Base-by-base conservation (phyloP, 1,140 invertebrate species). In the Cardiocondyla obscurior region DNA sequence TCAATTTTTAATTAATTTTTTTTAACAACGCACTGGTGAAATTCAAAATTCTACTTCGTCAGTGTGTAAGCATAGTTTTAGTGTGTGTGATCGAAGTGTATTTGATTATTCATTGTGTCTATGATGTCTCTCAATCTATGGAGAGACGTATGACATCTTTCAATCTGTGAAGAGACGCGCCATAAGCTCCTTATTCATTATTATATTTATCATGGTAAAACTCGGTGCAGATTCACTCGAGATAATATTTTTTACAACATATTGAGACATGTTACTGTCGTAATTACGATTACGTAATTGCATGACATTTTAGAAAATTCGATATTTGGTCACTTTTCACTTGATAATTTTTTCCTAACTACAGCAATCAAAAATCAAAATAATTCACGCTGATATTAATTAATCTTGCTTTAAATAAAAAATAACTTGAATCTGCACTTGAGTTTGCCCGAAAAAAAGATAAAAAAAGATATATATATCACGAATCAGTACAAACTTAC, bases 21-120 rank as follows among this genome's bases (percentile, higher is more conserved):
- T 5, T 76, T 25, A 3, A n/a, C n/a, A n/a, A n/a, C n/a, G n/a
- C n/a, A n/a, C n/a, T n/a, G 16, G 49, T 12, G 46, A 51, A 46
- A 67, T 16, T 25, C 33, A 72, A 85, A 77, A 85, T 69, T 88
- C 85, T 85, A 77, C 58, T 67, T 73, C 6, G 62, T 84, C 65
- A 58, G 83, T 85, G 30, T 85, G 69, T 81, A 84, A 84, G 69
- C 64, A 36, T 87, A 87, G 58, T 81, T 87, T 86, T 86, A 77
- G 25, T 58, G 70, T 85, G 70, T 85, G 64, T 72, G 85, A 44
- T 77, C 44, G 82, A 84, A 81, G 55, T 70, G 70, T 85, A 83
- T 62, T 74, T 46, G 67, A 85, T 74, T 60, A 69, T 33, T 87
- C 69, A 62, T 67, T 64, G 73, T 70, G 51, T 64, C 12, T 57